Evolutionary conservation across 2,797 vertebrate genomes (phyloP).

Genomic region (Martes flavigula): DNA sequence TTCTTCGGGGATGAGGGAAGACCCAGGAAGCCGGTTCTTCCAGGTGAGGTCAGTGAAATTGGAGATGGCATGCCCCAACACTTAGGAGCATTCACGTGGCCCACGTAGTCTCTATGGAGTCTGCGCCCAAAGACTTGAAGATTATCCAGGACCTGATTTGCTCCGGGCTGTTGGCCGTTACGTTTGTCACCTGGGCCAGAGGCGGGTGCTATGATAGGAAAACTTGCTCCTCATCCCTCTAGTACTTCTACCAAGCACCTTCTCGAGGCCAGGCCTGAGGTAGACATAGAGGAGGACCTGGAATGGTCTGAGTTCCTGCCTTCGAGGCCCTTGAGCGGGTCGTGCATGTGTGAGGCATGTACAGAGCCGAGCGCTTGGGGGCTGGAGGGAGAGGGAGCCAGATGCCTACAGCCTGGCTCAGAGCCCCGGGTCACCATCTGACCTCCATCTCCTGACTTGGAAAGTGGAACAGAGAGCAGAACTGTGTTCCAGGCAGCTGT

Average conservation of each 20-base stretch:
- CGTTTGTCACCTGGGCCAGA: neutral
- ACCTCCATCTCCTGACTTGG: neutral
- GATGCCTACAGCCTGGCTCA: neutral
- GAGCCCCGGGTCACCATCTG: neutral
- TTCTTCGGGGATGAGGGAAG: neutral
- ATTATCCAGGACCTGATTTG: neutral
- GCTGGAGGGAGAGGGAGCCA: rapidly evolving
- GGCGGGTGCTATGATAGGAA: neutral
- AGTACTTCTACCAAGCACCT: neutral
- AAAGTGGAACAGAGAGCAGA: neutral
- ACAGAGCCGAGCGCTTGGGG: neutral
- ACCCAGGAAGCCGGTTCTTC: slow-evolving; percentile 13
- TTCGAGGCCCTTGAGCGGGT: neutral
- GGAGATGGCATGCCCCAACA: neutral
- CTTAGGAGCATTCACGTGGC: neutral
- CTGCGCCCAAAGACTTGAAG: neutral
- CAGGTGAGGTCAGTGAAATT: neutral
- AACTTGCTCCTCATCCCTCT: neutral
- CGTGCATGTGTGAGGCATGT: neutral
- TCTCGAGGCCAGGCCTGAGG: neutral
- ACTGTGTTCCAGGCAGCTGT: rapidly evolving
- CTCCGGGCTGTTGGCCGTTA: neutral
- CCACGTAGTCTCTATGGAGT: neutral
- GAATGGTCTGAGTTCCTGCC: neutral
- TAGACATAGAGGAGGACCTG: neutral